Conservation (phyloP, 2,113 vertebrate genomes). For the Struthidea cinerea region DNA sequence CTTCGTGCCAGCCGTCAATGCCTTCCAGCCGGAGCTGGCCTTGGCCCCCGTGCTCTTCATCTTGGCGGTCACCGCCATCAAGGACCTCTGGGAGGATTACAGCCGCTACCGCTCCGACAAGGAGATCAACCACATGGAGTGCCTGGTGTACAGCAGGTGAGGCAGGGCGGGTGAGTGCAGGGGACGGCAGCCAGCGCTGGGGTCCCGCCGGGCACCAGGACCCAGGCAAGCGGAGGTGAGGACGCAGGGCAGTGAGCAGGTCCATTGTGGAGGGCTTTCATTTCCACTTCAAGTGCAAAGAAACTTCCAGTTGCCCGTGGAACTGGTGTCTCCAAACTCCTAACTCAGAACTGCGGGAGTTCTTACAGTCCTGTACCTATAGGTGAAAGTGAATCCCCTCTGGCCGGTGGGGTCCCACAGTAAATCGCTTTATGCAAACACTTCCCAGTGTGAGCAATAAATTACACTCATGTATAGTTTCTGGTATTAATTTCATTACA, state of each 20-base stretch:
- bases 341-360: not conserved
- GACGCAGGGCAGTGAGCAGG: not conserved
- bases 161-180: not conserved
- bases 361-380: not conserved
- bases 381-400: not conserved
- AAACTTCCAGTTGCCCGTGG: not conserved
- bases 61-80: conserved; percentile 91
- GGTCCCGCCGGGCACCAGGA: accelerated
- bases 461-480: not conserved
- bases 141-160: conserved; percentile 93
- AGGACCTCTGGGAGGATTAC: conserved; percentile 98
- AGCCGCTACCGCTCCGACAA: conserved; percentile 89
- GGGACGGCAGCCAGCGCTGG: accelerated
- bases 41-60: conserved; percentile 94
- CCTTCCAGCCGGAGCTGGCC: conserved; percentile 92
- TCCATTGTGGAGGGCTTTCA: not conserved
- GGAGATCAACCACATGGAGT: conserved; percentile 96
- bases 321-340: not conserved
- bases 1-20: conserved; percentile 90
- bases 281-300: not conserved
- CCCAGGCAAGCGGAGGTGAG: accelerated
- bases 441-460: not conserved
- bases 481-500: not conserved
- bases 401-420: not conserved
- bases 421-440: not conserved